Conservation (phyloP, 1,140 invertebrate species). For the Paramacrobiotus metropolitanus region DNA sequence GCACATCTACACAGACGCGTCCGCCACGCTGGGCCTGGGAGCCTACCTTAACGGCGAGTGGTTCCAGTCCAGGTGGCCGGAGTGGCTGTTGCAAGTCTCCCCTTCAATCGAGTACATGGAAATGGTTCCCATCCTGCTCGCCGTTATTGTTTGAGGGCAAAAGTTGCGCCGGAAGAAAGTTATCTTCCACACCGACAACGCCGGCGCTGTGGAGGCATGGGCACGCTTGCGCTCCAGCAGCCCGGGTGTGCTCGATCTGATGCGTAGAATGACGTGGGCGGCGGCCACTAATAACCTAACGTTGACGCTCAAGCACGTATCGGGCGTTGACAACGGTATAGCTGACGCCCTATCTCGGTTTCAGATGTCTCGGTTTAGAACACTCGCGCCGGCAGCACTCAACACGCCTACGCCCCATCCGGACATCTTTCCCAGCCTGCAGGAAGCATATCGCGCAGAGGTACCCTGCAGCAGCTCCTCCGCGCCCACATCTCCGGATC, state of each 20-base stretch:
- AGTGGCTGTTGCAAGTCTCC: background rate
- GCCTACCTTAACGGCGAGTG: background rate
- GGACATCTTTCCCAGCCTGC: too few species aligned
- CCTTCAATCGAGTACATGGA: background rate
- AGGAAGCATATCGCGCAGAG: too few species aligned
- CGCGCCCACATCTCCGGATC: too few species aligned
- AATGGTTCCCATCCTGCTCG: background rate
- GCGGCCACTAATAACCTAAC: background rate
- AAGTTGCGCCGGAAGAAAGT: background rate
- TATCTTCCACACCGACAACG: background rate
- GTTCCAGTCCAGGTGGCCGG: background rate
- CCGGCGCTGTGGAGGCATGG: background rate
- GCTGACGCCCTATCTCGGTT: constrained; percentile 3
- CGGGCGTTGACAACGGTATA: background rate
- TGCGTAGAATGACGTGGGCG: background rate
- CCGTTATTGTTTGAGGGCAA: background rate
- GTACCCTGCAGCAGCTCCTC: too few species aligned
- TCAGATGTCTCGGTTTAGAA: background rate
- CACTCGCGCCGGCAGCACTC: background rate
- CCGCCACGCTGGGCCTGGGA: background rate
- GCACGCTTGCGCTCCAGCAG: background rate
- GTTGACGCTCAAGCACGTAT: background rate
- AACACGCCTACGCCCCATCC: background rate
- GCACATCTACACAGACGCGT: background rate
- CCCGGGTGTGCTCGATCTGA: background rate